Conservation (phyloP, 2,113 vertebrate species). For the Prietella phreatophila region DNA sequence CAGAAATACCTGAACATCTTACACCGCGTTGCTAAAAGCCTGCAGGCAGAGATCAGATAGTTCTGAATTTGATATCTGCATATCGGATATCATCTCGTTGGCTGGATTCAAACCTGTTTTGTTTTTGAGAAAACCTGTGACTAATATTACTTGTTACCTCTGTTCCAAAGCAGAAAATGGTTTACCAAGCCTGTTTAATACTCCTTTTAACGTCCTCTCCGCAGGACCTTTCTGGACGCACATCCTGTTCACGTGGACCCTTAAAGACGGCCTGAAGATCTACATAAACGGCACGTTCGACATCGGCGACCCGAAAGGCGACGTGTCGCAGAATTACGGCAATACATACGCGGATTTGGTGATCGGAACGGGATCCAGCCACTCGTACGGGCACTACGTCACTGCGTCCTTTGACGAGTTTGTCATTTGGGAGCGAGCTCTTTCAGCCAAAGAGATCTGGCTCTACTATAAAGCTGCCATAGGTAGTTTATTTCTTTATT, state of each 20-base stretch:
- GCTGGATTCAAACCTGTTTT: constrained; percentile 11
- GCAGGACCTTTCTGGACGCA: constrained; percentile 91
- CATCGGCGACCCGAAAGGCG: constrained; percentile 71
- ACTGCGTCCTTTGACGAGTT: constrained; percentile 90
- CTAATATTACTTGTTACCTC: background rate
- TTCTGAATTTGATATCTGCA: background rate
- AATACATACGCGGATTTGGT: constrained; percentile 73
- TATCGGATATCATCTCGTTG: background rate
- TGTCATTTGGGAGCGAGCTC: constrained; percentile 90
- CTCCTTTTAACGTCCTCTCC: background rate
- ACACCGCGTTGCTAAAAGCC: background rate
- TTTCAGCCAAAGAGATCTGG: constrained; percentile 74
- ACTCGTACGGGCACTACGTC: constrained; percentile 64
- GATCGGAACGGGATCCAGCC: constrained; percentile 69
- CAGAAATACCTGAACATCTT: background rate
- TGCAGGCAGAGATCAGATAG: background rate
- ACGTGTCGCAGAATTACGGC: constrained; percentile 73
- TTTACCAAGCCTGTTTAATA: constrained; percentile 8
- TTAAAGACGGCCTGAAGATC: constrained; percentile 82
- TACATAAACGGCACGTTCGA: constrained; percentile 87
- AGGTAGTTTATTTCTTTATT: constrained; percentile 65
- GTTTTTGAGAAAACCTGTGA: constrained; percentile 3
- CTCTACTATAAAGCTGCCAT: constrained; percentile 84
- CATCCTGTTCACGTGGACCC: constrained; percentile 90
- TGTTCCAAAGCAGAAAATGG: background rate